Evolutionary conservation across 2,113 vertebrate genomes (phyloP), one percentile per base, ranked within the genome.

Genomic region (Emydocephalus ijimae): DNA sequence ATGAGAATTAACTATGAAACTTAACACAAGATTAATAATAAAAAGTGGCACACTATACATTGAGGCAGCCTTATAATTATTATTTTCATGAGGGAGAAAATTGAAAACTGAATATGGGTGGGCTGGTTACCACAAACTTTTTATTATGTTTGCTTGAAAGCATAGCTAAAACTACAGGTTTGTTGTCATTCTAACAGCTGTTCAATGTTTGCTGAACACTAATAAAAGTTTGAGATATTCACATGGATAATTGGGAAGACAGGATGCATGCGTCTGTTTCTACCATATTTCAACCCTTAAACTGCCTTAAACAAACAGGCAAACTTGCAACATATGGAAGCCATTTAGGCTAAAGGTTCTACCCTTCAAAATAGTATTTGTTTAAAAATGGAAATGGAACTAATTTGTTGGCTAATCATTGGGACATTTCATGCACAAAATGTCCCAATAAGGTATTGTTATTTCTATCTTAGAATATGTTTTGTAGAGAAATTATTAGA

Each of bases 361-460:
- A 85, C 92, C 88, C 0, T 39, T 29, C 20, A 21, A 34, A 11
- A 69, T 21, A 61, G 1, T 86, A 14, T 8, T 94, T 0, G 0
- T 57, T 91, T 93, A 93, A 85, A 52, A 90, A n/a, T 81, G 54
- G 26, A 55, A 57, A 34, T 93, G 1, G 87, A 92, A 93, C 11
- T 34, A 92, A 94, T 3, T 20, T 93, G 43, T 90, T 90, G 86
- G 26, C 61, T 34, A 45, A 26, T 34, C 86, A 61, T 24, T 54
- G n/a, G 59, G 61, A 59, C 50, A 93, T 34, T 74, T 88, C 57
- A 89, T 91, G 50, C 20, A 92, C 3, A 88, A 90, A 50, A 88
- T 74, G 64, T 91, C 74, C 89, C 29, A 59, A 7, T 91, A 54
- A 20, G 10, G 89, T 48, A 5, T 52, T 61, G 74, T 12, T 57